Conservation (phyloP, 2,113 vertebrate genomes). For the Syngnathus floridae region DNA sequence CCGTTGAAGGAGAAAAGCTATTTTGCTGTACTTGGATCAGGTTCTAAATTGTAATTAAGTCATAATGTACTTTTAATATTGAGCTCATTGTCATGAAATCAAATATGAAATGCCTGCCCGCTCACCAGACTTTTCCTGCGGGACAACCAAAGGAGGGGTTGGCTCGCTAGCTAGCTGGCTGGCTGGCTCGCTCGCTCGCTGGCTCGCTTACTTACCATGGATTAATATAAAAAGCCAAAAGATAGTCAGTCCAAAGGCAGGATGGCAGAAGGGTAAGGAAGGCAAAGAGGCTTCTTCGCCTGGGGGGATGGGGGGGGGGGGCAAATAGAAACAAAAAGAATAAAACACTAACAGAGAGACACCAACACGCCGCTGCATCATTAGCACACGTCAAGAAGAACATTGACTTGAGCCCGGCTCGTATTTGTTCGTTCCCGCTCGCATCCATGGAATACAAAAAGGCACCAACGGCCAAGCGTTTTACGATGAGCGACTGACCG, state of each 20-base stretch:
- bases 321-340: constrained; percentile 55
- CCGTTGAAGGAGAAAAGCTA: neutral
- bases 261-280: constrained; percentile 99
- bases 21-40: neutral
- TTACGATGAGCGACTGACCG: constrained; percentile 59
- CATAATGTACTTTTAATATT: too few species aligned
- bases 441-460: neutral
- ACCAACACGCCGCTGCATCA: constrained; percentile 65
- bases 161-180: constrained; percentile 1
- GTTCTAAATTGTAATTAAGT: too few species aligned
- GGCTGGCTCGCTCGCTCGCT: constrained; percentile 14
- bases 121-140: constrained; percentile 23
- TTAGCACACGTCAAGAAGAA: constrained; percentile 62
- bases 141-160: neutral
- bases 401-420: constrained; percentile 46
- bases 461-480: constrained; percentile 11
- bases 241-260: constrained; percentile 99
- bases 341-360: constrained; percentile 44
- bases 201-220: constrained; percentile 91
- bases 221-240: constrained; percentile 99
- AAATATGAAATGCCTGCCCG: too few species aligned
- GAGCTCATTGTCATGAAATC: too few species aligned
- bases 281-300: constrained; percentile 99
- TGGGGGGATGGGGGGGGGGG: constrained; percentile 76
- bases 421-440: neutral